Evolutionary conservation across 2,113 vertebrate genomes (phyloP), one percentile per base, ranked within the genome.

Genomic region (Lonchura striata): DNA sequence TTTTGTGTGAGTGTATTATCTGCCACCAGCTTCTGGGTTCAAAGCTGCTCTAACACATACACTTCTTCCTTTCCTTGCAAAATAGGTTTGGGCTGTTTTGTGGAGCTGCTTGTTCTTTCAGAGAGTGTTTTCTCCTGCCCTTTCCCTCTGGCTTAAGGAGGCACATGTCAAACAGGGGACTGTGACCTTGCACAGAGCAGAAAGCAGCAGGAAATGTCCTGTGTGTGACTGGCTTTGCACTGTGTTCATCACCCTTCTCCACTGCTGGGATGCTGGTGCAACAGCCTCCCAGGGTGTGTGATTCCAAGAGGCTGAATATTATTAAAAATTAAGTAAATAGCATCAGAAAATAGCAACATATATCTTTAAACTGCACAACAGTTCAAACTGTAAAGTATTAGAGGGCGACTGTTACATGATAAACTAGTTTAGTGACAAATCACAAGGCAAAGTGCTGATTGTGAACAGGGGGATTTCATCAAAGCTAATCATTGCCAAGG

Each of bases 101-200:
- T 87, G 74, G 44, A 69, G 44, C n/a, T 79, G 3, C 4, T 3
- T 81, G 16, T 74, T 68, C 69, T 91, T 92, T 88, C 47, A 15
- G 30, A 5, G 37, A 20, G 22, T 25, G 14, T 44, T 28, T 74
- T 37, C 50, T 80, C n/a, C 3, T 7, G 9, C 19, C 16, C 56
- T 64, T 70, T 56, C 14, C 47, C 68, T 54, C 21, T 74, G 71
- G 42, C n/a, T 78, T n/a, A 42, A 83, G 80, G 52, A 90, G 31
- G 25, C 44, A 13, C 0, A 0, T 35, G 27, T 52, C 57, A 30
- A 31, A 76, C 28, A 19, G 0, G 1, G 24, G n/a, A 5, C 39
- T 66, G 49, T 25, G 11, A 57, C 63, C 28, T 23, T 27, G 50
- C 37, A 15, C 13, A 5, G 24, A 41, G 53, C 54, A 10, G 12